phyloP scores from a whole-genome alignment of 2,797 vertebrate species.

The Cuculus canorus region DNA sequence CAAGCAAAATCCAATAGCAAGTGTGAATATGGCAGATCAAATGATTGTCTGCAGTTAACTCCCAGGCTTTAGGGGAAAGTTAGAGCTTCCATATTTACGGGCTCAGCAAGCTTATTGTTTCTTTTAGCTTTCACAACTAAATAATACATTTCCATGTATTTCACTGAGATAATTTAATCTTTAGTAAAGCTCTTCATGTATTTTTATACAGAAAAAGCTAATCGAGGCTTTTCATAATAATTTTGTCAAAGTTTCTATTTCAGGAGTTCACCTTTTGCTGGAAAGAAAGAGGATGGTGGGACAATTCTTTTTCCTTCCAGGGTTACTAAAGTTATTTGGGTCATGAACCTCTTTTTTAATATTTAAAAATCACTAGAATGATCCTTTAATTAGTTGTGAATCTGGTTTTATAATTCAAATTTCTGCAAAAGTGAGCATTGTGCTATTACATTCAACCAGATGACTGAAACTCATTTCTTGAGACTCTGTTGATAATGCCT shows the following conservation, averaged over 20 bases:
- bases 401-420: neutral
- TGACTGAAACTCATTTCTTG: neutral
- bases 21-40: neutral
- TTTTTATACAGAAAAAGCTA: neutral
- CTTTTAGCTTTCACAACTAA: neutral
- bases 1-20: neutral
- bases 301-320: neutral
- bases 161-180: neutral
- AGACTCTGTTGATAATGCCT: neutral
- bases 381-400: neutral
- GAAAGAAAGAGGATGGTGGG: neutral
- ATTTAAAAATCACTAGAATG: neutral
- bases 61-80: neutral
- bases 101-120: neutral
- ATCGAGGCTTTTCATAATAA: neutral
- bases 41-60: neutral
- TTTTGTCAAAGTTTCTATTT: neutral
- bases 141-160: neutral
- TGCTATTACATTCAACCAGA: neutral
- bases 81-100: neutral
- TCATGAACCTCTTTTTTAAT: neutral
- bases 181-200: neutral
- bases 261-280: neutral
- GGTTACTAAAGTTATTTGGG: neutral
- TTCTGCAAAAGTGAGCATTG: accelerated